Base-by-base conservation (phyloP, 2,113 vertebrate species). In the Ancistrus triradiatus region DNA sequence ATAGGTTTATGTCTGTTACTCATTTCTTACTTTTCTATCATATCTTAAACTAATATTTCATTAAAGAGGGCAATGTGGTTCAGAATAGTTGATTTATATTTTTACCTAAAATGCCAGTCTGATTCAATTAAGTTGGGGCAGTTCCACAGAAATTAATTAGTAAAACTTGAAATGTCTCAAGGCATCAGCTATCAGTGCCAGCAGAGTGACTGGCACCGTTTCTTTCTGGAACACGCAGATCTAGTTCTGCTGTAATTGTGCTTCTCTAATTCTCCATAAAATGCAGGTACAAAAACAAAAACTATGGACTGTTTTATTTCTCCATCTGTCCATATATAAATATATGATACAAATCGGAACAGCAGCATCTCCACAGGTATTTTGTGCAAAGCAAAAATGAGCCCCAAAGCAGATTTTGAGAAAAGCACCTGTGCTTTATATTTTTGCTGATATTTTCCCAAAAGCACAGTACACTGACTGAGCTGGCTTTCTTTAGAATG, bases 1-100 rank as follows among this genome's bases (percentile, higher is more conserved):
- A n/a, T n/a, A n/a, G n/a, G n/a, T n/a, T n/a, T n/a, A n/a, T n/a
- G n/a, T n/a, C n/a, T n/a, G n/a, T n/a, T n/a, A n/a, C n/a, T n/a
- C n/a, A n/a, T n/a, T n/a, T n/a, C n/a, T n/a, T n/a, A n/a, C n/a
- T n/a, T n/a, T 48, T 17, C 19, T 37, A 13, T 24, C 11, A 44
- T 60, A 33, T 52, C 15, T 43, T 66, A 21, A 57, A 43, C 28
- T 38, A 50, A 46, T 44, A 63, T n/a, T 46, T 40, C 10, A 69
- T 49, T 65, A 73, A 73, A 64, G 55, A 73, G 71, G 60, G 35
- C 71, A 69, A 38, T 53, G n/a, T 35, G 37, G 44, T 68, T 58
- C 64, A 63, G 59, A 59, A 8, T 35, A 64, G 31, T 63, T 52
- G 19, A 53, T 58, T 49, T 44, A 42, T 71, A 59, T 57, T 60